phyloP scores from a whole-genome alignment of 2,888 invertebrate species.

The Zootermopsis nevadensis region DNA sequence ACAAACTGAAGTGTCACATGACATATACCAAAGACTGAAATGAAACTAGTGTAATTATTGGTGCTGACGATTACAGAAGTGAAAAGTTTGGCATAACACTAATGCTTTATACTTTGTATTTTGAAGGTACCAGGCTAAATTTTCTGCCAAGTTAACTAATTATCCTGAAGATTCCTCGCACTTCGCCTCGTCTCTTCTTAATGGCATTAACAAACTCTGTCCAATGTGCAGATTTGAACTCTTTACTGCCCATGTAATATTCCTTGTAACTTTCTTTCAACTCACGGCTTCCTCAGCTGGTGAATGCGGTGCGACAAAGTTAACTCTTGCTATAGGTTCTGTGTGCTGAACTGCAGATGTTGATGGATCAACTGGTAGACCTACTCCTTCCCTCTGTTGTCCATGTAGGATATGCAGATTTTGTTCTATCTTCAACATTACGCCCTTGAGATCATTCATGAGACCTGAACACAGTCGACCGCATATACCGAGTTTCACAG shows the following conservation, averaged over 20 bases:
- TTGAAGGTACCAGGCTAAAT: too few relatives aligned
- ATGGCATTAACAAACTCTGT: too few relatives aligned
- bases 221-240: too few relatives aligned
- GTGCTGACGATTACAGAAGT: neutral
- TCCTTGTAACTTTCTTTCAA: slow-evolving; percentile 38
- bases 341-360: slow-evolving; percentile 49
- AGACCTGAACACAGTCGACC: slow-evolving; percentile 69
- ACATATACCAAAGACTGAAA: neutral
- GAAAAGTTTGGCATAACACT: too few relatives aligned
- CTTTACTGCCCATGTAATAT: too few relatives aligned
- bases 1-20: neutral
- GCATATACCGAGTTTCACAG: neutral
- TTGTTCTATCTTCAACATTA: slow-evolving; percentile 87
- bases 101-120: too few relatives aligned
- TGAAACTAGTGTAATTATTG: neutral
- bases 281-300: slow-evolving; percentile 86
- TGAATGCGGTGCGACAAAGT: slow-evolving; percentile 78
- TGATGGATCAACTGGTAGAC: slow-evolving; percentile 56
- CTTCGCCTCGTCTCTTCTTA: too few relatives aligned
- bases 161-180: too few relatives aligned
- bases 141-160: too few relatives aligned
- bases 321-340: slow-evolving; percentile 76
- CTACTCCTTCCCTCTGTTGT: slow-evolving; percentile 58
- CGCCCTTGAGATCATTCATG: slow-evolving; percentile 86
- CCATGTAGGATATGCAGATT: slow-evolving; percentile 76